Evolutionary conservation across 2,797 vertebrate species (phyloP), one percentile per base, ranked within the genome.

Genomic region (Sebastes matsubarae): DNA sequence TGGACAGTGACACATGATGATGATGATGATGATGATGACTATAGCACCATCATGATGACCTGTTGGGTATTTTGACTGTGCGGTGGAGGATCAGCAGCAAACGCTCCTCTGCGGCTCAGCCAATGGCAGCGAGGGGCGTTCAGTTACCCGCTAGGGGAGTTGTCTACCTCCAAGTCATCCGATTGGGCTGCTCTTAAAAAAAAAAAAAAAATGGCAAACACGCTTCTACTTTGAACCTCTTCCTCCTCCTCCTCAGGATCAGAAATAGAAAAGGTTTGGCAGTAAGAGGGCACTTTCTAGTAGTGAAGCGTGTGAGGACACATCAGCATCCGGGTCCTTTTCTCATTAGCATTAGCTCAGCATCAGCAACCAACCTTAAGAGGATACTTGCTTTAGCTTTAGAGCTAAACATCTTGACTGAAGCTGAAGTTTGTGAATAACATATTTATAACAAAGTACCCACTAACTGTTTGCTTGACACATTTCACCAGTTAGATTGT

Each of bases 111-210:
- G 18, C 9, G 42, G 60, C 58, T 60, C 81, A 90, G 82, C 93
- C 94, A 94, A 95, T 95, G 75, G 75, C 14, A 0, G 68, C 1
- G 84, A 67, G 92, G 93, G 94, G 94, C 67, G 91, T 91, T 87
- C 77, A 18, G 73, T 4, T 38, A 13, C 22, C 80, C 63, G 30
- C 72, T 67, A 68, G 94, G 94, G 95, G 96, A 88, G 95, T 96
- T 95, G 95, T 94, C 94, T 87, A 55, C 75, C 22, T 61, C 42
- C 18, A 3, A 8, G 9, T 30, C 29, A 68, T 66, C 72, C 84
- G 68, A 96, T 96, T 96, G 96, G 96, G n/a, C 55, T 79, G 38
- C 72, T 81, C 89, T 25, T 74, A 84, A 93, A 94, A 65, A 94
- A 91, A 90, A 61, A 12, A 36, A 36, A 36, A 12, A 36, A 36